These are phyloP conservation scores for Phalanger gymnotis DNA, from an alignment of 2,797 vertebrate genomes.

Conservation along the genomic window DNA sequence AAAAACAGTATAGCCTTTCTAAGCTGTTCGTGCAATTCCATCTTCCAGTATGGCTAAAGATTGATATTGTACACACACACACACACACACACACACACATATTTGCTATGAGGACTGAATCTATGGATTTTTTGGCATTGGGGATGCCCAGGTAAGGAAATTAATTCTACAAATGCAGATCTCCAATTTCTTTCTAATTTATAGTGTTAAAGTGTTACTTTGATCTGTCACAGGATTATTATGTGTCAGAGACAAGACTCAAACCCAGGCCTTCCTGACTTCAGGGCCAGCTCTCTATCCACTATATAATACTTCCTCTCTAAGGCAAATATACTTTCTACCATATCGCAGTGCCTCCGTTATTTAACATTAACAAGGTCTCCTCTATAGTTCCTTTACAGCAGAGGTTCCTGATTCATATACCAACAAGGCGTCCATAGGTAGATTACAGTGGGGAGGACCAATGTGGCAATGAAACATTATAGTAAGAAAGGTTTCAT, in stretches of 20 bases:
- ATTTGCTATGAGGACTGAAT: background rate
- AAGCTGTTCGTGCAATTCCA: background rate
- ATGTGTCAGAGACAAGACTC: background rate
- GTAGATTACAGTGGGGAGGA: background rate
- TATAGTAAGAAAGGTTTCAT: background rate
- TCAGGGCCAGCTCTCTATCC: background rate
- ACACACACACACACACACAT: background rate
- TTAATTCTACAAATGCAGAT: background rate
- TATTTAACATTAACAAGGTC: background rate
- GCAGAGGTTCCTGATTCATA: background rate
- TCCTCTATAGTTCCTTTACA: background rate
- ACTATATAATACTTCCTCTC: background rate
- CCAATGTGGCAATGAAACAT: background rate
- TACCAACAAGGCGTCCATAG: background rate
- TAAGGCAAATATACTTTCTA: background rate
- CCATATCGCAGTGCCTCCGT: background rate
- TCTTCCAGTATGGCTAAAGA: background rate
- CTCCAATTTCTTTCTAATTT: background rate
- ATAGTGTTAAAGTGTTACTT: background rate
- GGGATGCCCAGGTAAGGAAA: background rate
- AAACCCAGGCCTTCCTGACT: background rate
- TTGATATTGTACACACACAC: background rate
- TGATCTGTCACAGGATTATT: background rate
- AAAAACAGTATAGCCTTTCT: background rate
- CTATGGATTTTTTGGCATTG: background rate